phyloP scores from a whole-genome alignment of 2,113 vertebrate genomes.

The Oryzias javanicus region DNA sequence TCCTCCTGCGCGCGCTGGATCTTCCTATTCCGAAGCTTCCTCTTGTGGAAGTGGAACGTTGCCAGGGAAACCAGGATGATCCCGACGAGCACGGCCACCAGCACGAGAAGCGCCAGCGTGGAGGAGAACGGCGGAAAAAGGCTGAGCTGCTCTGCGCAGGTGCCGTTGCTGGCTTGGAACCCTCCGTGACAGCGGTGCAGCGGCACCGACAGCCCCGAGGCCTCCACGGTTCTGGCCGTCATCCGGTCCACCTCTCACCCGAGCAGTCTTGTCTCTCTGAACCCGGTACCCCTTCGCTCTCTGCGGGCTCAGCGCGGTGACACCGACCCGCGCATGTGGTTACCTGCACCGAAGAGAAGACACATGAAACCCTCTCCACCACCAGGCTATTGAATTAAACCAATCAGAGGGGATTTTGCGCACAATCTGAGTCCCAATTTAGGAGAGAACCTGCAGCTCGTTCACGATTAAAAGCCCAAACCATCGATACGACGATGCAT shows the following conservation, averaged over 20 bases:
- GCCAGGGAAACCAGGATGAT: slow-evolving; percentile 91
- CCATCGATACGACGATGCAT: not conserved
- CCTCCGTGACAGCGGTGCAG: slow-evolving; percentile 84
- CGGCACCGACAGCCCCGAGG: slow-evolving; percentile 83
- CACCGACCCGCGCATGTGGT: slow-evolving; percentile 70
- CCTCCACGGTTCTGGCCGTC: slow-evolving; percentile 85
- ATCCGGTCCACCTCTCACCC: slow-evolving; percentile 70
- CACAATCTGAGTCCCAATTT: not conserved
- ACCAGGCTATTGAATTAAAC: not conserved
- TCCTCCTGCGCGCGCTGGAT: slow-evolving; percentile 96
- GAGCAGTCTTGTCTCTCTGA: slow-evolving; percentile 30
- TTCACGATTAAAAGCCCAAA: not conserved
- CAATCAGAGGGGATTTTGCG: not conserved
- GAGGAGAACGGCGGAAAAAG: slow-evolving; percentile 92
- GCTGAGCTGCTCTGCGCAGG: slow-evolving; percentile 88
- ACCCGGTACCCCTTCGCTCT: slow-evolving; percentile 46
- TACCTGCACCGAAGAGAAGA: slow-evolving; percentile 58
- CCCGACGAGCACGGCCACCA: slow-evolving; percentile 90
- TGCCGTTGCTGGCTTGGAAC: slow-evolving; percentile 74
- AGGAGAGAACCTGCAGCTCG: too few relatives aligned
- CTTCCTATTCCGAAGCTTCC: slow-evolving; percentile 95
- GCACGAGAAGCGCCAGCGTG: slow-evolving; percentile 89
- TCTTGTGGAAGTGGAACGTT: slow-evolving; percentile 95
- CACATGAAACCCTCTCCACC: slow-evolving; percentile 14
- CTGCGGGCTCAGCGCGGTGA: slow-evolving; percentile 62